Conservation (phyloP, 2,797 vertebrate genomes). For the Betta splendens region DNA sequence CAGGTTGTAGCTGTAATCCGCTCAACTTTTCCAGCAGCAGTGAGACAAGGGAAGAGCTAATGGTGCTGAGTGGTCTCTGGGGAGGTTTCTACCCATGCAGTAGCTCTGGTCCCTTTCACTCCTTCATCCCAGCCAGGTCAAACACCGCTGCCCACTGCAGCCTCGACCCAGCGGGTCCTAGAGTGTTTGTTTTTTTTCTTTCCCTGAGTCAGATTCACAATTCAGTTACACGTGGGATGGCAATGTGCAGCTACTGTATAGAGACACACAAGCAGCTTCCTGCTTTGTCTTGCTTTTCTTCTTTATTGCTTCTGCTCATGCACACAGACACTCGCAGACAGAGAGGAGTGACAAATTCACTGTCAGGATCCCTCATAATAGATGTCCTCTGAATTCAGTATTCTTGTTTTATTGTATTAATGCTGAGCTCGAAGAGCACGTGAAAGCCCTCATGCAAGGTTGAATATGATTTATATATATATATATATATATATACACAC, state of each 20-base stretch:
- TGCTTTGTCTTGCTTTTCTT: conserved; percentile 1
- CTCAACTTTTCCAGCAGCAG: conserved; percentile 25
- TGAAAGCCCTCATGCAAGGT: too few relatives aligned
- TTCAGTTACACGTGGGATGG: conserved; percentile 37
- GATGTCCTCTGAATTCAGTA: not conserved
- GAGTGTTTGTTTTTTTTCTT: not conserved
- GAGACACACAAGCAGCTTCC: conserved; percentile 4
- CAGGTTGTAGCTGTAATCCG: conserved; percentile 22
- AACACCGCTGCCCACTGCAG: not conserved
- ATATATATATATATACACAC: too few relatives aligned
- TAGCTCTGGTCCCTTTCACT: conserved; percentile 19
- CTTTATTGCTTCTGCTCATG: not conserved
- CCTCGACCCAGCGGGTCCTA: conserved; percentile 1
- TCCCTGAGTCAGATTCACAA: conserved; percentile 10
- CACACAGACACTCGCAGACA: not conserved
- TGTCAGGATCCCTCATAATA: not conserved
- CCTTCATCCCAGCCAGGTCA: not conserved
- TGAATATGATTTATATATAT: too few relatives aligned
- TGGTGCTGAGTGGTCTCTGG: conserved; percentile 37
- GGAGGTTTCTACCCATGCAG: conserved; percentile 25
- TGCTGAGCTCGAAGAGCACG: too few relatives aligned
- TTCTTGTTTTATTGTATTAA: too few relatives aligned
- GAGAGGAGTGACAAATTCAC: not conserved
- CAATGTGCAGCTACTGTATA: conserved; percentile 47
- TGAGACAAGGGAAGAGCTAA: conserved; percentile 12